Conservation (phyloP, 1,140 invertebrate genomes). For the Pemphigus obesinymphae region DNA sequence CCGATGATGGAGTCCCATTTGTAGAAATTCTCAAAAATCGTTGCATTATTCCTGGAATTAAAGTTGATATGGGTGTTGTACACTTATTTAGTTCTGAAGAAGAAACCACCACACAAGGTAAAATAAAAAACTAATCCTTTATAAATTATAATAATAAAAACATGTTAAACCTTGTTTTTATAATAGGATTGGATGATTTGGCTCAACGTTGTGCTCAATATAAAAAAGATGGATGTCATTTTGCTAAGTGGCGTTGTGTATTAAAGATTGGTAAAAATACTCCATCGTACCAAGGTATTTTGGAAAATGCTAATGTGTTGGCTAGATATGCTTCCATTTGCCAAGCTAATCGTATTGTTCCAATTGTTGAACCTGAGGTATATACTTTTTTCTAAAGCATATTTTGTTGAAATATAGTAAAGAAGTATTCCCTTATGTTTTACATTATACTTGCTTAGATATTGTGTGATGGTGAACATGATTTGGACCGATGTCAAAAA, state of each 20-base stretch:
- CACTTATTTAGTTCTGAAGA: constrained; percentile 83
- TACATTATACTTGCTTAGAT: constrained; percentile 44
- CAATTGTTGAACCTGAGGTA: constrained; percentile 92
- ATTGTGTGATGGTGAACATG: constrained; percentile 85
- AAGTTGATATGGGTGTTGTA: constrained; percentile 86
- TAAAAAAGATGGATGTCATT: constrained; percentile 96
- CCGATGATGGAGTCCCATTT: constrained; percentile 79
- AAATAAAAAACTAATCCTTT: not conserved
- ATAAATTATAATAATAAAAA: not conserved
- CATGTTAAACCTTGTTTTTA: constrained; percentile 41
- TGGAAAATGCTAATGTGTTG: constrained; percentile 92
- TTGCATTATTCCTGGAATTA: constrained; percentile 88
- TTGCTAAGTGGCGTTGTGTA: constrained; percentile 98
- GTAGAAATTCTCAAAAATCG: constrained; percentile 73
- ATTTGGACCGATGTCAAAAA: constrained; percentile 86
- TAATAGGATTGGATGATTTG: constrained; percentile 83
- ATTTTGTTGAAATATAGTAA: not conserved
- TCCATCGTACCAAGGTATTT: constrained; percentile 82
- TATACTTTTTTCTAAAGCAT: not conserved
- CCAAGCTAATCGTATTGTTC: constrained; percentile 92
- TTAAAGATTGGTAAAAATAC: constrained; percentile 88
- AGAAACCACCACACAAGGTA: constrained; percentile 92
- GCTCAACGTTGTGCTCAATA: constrained; percentile 92
- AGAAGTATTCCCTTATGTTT: not conserved
- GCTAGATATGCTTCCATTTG: constrained; percentile 95